These are phyloP conservation scores for Oncorhynchus nerka DNA, from an alignment of 2,113 vertebrate genomes.

Conservation along the genomic window DNA sequence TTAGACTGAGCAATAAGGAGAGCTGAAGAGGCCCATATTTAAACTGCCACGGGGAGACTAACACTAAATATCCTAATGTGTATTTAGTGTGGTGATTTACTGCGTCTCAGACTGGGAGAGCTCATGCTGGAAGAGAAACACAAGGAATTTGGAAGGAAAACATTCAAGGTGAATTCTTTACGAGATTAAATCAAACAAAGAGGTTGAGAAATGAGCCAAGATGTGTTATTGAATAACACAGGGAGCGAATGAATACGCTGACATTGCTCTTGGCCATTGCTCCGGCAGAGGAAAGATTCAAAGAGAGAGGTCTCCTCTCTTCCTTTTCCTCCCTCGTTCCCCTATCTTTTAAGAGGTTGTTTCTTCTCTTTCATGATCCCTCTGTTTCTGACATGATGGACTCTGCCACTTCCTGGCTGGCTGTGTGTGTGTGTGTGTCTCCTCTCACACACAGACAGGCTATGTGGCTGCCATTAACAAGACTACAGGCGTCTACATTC, in stretches of 20 bases:
- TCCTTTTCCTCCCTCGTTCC: conserved; percentile 27
- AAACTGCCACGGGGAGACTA: not conserved
- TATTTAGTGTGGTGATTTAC: conserved; percentile 36
- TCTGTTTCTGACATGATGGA: conserved; percentile 24
- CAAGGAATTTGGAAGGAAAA: conserved; percentile 40
- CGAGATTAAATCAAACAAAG: conserved; percentile 45
- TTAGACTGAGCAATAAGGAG: not conserved
- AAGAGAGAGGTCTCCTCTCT: conserved; percentile 23
- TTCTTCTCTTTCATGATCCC: conserved; percentile 30
- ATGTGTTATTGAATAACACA: conserved; percentile 42
- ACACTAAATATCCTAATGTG: conserved; percentile 25
- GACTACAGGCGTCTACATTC: not conserved
- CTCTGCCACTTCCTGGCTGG: not conserved
- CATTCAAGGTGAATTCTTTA: conserved; percentile 36
- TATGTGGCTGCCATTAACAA: not conserved
- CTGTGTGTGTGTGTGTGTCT: conserved; percentile 1
- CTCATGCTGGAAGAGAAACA: conserved; percentile 34
- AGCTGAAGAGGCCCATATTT: not conserved
- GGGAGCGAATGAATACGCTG: conserved; percentile 41
- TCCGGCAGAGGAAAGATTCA: conserved; percentile 10
- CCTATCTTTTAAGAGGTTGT: conserved; percentile 22
- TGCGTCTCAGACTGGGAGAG: conserved; percentile 19
- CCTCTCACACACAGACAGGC: conserved; percentile 15
- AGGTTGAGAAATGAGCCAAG: conserved; percentile 40
- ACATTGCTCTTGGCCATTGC: conserved; percentile 39